Evolutionary conservation across 2,113 vertebrate species (phyloP).

Genomic region (Pseudopodoces humilis): DNA sequence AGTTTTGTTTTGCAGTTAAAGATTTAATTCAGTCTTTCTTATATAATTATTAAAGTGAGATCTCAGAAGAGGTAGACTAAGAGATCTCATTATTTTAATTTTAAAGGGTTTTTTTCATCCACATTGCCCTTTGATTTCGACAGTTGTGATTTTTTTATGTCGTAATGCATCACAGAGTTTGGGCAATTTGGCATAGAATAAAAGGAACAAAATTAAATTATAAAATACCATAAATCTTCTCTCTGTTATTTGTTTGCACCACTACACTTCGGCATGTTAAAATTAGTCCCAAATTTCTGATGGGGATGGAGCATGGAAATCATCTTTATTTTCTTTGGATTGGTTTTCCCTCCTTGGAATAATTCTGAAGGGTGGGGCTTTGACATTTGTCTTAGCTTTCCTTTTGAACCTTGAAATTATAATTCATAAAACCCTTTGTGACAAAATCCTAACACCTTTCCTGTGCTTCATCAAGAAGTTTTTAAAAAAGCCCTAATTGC

Average conservation of each 20-base stretch:
- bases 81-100: background rate
- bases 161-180: constrained; percentile 1
- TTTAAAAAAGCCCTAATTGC: background rate
- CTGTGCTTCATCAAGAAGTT: background rate
- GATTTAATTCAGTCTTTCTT: constrained; percentile 31
- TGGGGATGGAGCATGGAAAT: background rate
- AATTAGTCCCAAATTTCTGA: constrained; percentile 19
- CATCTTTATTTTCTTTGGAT: background rate
- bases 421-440: background rate
- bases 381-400: background rate
- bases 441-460: background rate
- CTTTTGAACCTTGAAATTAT: constrained; percentile 34
- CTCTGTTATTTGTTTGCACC: constrained; percentile 24
- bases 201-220: constrained; percentile 46
- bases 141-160: constrained; percentile 20
- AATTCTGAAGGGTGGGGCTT: background rate
- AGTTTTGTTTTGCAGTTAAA: constrained; percentile 18
- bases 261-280: constrained; percentile 10
- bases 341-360: background rate
- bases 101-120: background rate
- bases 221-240: constrained; percentile 31
- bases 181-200: constrained; percentile 1
- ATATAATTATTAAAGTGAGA: background rate
- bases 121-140: constrained; percentile 19
- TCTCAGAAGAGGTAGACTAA: constrained; percentile 1